Percentiles rank a stretch among this genome's conserved stretches.
Evolutionary conservation across 2,888 invertebrate species (phyloP).

Genomic region (Tipula unca): DNA sequence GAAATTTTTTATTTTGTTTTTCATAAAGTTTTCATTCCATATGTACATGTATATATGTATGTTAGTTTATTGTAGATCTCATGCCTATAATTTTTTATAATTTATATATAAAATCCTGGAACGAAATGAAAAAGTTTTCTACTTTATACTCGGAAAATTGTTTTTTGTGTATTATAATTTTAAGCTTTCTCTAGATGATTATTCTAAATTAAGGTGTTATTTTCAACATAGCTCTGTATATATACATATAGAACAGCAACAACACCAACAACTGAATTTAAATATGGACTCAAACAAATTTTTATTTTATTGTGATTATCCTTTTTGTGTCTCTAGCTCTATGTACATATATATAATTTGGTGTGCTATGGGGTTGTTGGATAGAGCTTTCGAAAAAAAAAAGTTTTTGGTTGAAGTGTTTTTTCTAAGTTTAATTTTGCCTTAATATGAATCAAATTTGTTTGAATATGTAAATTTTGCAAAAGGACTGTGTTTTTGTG

Average conservation of each 20-base stretch:
- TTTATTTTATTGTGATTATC: not conserved
- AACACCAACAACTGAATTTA: not conserved
- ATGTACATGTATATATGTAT: not conserved
- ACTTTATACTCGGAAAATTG: not conserved
- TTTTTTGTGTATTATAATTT: not conserved
- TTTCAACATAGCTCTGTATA: not conserved
- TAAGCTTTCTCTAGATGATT: constrained; percentile 8
- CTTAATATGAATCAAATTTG: not conserved
- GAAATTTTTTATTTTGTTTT: not conserved
- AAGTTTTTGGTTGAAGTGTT: not conserved
- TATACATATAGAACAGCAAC: too few species aligned
- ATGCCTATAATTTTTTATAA: not conserved
- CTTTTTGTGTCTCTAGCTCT: not conserved
- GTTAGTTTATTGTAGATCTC: not conserved
- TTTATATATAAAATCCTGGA: not conserved
- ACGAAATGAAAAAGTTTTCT: not conserved
- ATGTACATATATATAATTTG: not conserved
- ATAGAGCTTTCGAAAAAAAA: not conserved
- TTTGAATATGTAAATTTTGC: not conserved
- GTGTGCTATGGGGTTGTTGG: not conserved
- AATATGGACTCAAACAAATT: not conserved
- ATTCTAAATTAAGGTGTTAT: constrained; percentile 8
- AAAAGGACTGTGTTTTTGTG: not conserved
- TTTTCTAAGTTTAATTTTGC: not conserved
- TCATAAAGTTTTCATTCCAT: not conserved